A percentile compares a stretch with the other conserved stretches of the same genome.
These are phyloP conservation scores for Ephialtes manifestator DNA, from an alignment of 2,888 invertebrate species.

Conservation along the genomic window DNA sequence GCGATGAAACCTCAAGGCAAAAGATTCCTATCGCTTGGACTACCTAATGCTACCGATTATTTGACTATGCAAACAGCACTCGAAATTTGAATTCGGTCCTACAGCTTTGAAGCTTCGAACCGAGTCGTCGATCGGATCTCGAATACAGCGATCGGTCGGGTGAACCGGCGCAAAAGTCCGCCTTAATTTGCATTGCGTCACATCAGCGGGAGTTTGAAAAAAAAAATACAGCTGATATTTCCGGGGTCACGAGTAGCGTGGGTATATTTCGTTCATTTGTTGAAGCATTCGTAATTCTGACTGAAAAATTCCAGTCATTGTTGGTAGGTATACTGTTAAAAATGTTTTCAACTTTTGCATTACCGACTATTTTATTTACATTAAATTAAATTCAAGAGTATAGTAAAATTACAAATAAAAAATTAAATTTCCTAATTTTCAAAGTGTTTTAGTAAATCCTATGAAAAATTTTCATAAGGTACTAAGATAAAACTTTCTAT, in stretches of 20 bases:
- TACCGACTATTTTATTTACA: no score
- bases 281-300: neutral
- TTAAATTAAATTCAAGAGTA: no score
- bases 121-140: slow-evolving; percentile 59
- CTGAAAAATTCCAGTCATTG: slow-evolving; percentile 1
- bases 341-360: no score
- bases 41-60: slow-evolving; percentile 67
- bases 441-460: no score
- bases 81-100: slow-evolving; percentile 59
- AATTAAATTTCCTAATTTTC: no score
- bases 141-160: slow-evolving; percentile 46
- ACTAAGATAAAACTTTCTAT: no score
- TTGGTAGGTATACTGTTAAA: no score
- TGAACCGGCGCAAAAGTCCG: slow-evolving; percentile 41
- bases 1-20: slow-evolving; percentile 6
- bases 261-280: slow-evolving; percentile 20
- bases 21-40: slow-evolving; percentile 56
- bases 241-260: slow-evolving; percentile 60
- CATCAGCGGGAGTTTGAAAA: slow-evolving; percentile 39
- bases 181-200: slow-evolving; percentile 63
- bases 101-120: slow-evolving; percentile 16
- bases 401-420: no score
- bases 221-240: slow-evolving; percentile 56
- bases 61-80: slow-evolving; percentile 53
- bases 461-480: no score